These are phyloP conservation scores for Sebastes goodei DNA, from an alignment of 2,797 vertebrate species.

Conservation along the genomic window DNA sequence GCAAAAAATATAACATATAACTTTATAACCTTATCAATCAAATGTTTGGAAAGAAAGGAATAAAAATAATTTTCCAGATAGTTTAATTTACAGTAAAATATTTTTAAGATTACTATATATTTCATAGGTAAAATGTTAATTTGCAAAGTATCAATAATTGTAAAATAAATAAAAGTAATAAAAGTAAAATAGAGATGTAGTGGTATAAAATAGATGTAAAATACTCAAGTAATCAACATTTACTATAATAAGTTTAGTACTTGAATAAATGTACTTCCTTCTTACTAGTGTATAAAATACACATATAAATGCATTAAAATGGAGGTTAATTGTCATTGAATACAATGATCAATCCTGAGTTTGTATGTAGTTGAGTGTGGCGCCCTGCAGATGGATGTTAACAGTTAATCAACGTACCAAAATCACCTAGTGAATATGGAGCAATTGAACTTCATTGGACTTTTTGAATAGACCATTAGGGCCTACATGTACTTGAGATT, in stretches of 20 bases:
- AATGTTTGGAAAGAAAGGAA: no score
- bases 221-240: neutral
- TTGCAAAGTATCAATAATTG: neutral
- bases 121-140: neutral
- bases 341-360: neutral
- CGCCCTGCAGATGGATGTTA: conserved; percentile 30
- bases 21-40: no score
- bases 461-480: no score
- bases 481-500: no score
- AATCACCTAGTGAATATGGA: no score
- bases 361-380: neutral
- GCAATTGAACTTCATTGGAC: no score
- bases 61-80: neutral
- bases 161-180: neutral
- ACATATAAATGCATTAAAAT: neutral
- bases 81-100: neutral
- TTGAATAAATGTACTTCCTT: neutral
- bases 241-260: neutral
- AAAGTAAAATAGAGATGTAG: no score
- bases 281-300: neutral
- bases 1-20: neutral
- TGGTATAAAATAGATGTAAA: neutral
- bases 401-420: neutral
- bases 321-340: neutral
- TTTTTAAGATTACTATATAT: neutral